Conservation (phyloP, 1,140 invertebrate species). For the Harlomillsia oculata region DNA sequence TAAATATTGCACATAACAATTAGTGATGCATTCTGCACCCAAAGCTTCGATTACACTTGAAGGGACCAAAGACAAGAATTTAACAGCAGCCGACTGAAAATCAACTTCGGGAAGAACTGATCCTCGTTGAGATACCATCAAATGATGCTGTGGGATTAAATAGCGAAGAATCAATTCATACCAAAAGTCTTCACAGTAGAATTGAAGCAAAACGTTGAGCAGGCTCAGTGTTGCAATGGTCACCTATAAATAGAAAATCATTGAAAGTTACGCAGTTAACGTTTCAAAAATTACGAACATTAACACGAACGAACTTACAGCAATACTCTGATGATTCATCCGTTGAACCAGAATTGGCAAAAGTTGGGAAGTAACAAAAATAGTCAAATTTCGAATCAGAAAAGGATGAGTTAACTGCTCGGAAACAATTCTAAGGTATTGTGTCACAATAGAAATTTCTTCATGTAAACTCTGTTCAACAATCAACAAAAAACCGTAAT, state of each 20-base stretch:
- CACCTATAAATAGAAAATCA: constrained; percentile 17
- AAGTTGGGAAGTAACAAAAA: constrained; percentile 22
- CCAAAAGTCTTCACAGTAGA: constrained; percentile 34
- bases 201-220: constrained; percentile 26
- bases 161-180: constrained; percentile 26
- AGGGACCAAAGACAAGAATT: constrained; percentile 28
- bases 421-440: constrained; percentile 30
- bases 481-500: no score
- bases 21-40: constrained; percentile 18
- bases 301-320: constrained; percentile 24
- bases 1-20: constrained; percentile 26
- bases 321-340: constrained; percentile 25
- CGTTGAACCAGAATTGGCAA: constrained; percentile 22
- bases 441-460: constrained; percentile 31
- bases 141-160: constrained; percentile 30
- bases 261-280: not conserved
- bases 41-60: constrained; percentile 11
- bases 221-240: constrained; percentile 29
- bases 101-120: constrained; percentile 21
- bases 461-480: constrained; percentile 33
- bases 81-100: constrained; percentile 25
- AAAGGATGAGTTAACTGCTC: constrained; percentile 25
- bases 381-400: constrained; percentile 20
- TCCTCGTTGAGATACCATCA: constrained; percentile 30
- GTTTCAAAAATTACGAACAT: no score